Conservation (phyloP, 2,888 invertebrate species). For the Melolontha melolontha region DNA sequence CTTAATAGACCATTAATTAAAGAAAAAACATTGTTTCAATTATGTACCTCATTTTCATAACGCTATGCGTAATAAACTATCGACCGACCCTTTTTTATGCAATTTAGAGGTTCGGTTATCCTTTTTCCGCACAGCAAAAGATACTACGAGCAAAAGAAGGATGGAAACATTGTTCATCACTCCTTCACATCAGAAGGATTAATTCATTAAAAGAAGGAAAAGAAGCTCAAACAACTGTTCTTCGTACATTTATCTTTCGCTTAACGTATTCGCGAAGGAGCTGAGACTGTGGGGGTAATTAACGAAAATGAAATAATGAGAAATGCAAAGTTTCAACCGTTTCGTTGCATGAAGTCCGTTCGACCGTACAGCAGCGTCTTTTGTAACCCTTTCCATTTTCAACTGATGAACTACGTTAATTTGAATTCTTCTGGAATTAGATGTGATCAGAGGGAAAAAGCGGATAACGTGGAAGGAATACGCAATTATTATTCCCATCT, state of each 20-base stretch:
- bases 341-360: too few species aligned
- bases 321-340: too few species aligned
- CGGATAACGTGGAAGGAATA: too few species aligned
- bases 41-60: background rate
- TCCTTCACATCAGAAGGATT: background rate
- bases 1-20: too few species aligned
- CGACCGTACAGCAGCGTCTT: background rate
- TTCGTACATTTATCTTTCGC: constrained; percentile 11
- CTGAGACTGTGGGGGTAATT: background rate
- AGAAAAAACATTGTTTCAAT: too few species aligned
- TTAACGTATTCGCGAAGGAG: background rate
- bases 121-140: background rate
- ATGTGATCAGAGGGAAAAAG: too few species aligned
- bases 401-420: constrained; percentile 20
- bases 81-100: constrained; percentile 1
- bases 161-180: background rate
- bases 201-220: constrained; percentile 3
- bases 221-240: background rate
- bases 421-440: background rate
- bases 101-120: background rate
- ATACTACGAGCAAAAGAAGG: background rate
- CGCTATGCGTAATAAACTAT: too few species aligned
- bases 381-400: background rate
- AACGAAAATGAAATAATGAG: too few species aligned
- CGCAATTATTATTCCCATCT: too few species aligned